Evolutionary conservation across 2,113 vertebrate species (phyloP).

Genomic region (Phrynosoma blainvillii): DNA sequence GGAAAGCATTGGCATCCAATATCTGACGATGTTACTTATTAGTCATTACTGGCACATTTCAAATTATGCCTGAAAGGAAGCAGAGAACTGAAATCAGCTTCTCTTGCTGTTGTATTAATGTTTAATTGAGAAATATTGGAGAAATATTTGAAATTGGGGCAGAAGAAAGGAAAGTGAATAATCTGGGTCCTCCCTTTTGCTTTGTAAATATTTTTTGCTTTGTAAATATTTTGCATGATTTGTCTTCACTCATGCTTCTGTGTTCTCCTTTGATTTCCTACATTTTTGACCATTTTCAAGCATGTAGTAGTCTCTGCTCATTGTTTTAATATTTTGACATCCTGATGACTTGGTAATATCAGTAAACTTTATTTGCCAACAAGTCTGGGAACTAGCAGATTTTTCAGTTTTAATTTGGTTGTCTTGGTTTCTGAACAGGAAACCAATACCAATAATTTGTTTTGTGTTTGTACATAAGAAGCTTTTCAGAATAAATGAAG

Average conservation of each 20-base stretch:
- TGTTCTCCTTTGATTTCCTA: not conserved
- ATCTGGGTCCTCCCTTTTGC: not conserved
- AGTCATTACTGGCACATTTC: slow-evolving; percentile 42
- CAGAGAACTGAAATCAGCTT: slow-evolving; percentile 29
- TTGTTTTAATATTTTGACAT: not conserved
- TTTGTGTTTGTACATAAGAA: not conserved
- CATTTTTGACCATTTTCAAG: not conserved
- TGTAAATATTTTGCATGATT: not conserved
- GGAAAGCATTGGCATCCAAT: slow-evolving; percentile 31
- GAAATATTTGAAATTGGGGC: not conserved
- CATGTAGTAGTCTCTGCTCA: not conserved
- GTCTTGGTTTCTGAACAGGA: not conserved
- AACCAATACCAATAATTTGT: not conserved
- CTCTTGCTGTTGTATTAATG: not conserved
- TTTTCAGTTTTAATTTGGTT: slow-evolving; percentile 1
- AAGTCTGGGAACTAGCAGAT: not conserved
- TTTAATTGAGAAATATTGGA: slow-evolving; percentile 20
- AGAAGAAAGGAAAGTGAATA: not conserved
- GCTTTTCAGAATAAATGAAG: not conserved
- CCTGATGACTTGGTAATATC: not conserved
- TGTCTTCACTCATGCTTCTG: not conserved
- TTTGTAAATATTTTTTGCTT: not conserved
- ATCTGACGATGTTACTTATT: slow-evolving; percentile 43
- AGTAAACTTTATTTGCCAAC: not conserved
- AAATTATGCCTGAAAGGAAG: slow-evolving; percentile 51